Conservation (phyloP, 2,113 vertebrate genomes). For the Datnioides undecimradiatus region DNA sequence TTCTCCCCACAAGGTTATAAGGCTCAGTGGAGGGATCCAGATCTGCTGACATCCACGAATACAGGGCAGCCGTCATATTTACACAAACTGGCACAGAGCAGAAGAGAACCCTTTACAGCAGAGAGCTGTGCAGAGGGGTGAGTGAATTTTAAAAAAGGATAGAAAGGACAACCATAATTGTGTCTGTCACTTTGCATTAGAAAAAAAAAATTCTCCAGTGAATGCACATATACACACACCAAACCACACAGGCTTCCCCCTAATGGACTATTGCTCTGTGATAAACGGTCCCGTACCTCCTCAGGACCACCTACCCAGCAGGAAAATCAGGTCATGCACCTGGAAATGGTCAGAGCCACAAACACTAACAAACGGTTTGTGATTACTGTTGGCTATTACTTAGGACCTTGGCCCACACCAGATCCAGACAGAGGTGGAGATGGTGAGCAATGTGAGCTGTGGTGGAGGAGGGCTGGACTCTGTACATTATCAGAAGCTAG, state of each 20-base stretch:
- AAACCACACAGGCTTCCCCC: constrained; percentile 71
- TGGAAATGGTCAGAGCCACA: constrained; percentile 79
- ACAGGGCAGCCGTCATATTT: constrained; percentile 89
- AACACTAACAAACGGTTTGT: constrained; percentile 72
- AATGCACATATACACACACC: constrained; percentile 52
- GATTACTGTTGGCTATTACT: constrained; percentile 76
- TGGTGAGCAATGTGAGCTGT: constrained; percentile 17
- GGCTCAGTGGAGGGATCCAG: constrained; percentile 90
- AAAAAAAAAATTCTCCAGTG: constrained; percentile 89
- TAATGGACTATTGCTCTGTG: constrained; percentile 87
- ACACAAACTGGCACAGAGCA: constrained; percentile 88
- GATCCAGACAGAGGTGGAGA: constrained; percentile 49
- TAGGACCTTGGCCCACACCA: constrained; percentile 59
- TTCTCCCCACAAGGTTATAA: constrained; percentile 88
- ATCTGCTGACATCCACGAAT: constrained; percentile 92
- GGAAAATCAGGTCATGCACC: constrained; percentile 78
- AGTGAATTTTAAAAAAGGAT: constrained; percentile 35
- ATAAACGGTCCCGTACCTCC: constrained; percentile 84
- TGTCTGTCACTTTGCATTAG: constrained; percentile 93
- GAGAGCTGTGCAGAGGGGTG: constrained; percentile 19
- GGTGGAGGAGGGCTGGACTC: constrained; percentile 8
- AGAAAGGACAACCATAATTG: constrained; percentile 85
- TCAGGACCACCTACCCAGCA: constrained; percentile 78
- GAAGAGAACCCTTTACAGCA: constrained; percentile 83
- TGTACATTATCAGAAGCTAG: background rate